phyloP scores from a whole-genome alignment of 1,140 invertebrate species.

The Drosophila takahashii region DNA sequence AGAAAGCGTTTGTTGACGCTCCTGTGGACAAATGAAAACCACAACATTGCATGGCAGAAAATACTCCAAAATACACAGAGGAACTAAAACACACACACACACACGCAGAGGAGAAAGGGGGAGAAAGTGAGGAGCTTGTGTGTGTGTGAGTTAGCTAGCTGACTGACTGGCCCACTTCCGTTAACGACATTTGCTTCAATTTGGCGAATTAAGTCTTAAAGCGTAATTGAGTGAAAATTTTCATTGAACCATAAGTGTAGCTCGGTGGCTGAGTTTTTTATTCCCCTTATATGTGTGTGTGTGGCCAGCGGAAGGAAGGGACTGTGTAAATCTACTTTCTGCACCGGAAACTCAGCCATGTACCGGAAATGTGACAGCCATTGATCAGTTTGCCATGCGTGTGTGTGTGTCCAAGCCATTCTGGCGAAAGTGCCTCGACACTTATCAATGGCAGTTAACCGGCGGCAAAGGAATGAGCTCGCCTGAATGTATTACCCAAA shows the following conservation, averaged over 20 bases:
- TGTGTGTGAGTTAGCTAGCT: constrained; percentile 11
- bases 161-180: constrained; percentile 57
- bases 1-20: constrained; percentile 26
- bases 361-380: constrained; percentile 72
- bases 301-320: constrained; percentile 42
- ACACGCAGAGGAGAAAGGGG: not conserved
- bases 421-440: constrained; percentile 26
- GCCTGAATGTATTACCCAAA: constrained; percentile 1
- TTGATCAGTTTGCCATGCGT: constrained; percentile 62
- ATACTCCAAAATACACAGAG: constrained; percentile 7
- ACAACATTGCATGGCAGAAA: constrained; percentile 27
- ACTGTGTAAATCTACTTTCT: constrained; percentile 63
- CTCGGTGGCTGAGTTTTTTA: constrained; percentile 6
- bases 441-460: constrained; percentile 48
- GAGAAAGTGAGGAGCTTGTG: not conserved
- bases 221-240: constrained; percentile 83
- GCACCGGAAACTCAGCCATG: constrained; percentile 57
- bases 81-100: not conserved
- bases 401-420: constrained; percentile 13
- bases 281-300: not conserved
- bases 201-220: constrained; percentile 82
- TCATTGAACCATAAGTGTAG: constrained; percentile 72
- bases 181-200: constrained; percentile 71
- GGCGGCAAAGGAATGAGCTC: constrained; percentile 22
- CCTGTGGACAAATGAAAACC: constrained; percentile 30